Base-by-base conservation (phyloP, 2,888 invertebrate genomes). In the Agrenia bidenticulata region DNA sequence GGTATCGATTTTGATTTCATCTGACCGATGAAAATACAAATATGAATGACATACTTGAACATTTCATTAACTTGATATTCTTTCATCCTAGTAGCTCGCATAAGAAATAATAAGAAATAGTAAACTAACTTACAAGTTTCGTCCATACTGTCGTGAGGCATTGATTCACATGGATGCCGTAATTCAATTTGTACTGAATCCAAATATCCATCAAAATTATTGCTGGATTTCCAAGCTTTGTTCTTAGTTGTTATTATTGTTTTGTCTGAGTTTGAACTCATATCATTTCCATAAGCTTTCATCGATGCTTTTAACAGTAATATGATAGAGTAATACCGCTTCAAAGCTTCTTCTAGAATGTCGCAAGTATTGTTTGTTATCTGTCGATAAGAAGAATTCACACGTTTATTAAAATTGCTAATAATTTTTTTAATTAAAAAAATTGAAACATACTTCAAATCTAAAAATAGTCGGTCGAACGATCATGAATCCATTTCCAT, bases 41-140 rank as follows among this genome's bases (percentile, higher is more conserved):
- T 23, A 53, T 23, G 84, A 39, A 11, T 39, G 39, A 15, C 15
- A 39, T 39, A 7, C 15, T 39, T 39, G n/a, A n/a, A n/a, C n/a
- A n/a, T n/a, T n/a, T n/a, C n/a, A n/a, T n/a, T n/a, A n/a, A n/a
- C n/a, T n/a, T n/a, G n/a, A n/a, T n/a, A n/a, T n/a, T n/a, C n/a
- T n/a, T n/a, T n/a, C n/a, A n/a, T n/a, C n/a, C n/a, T n/a, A n/a
- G n/a, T n/a, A n/a, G n/a, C n/a, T n/a, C n/a, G n/a, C n/a, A n/a
- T n/a, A n/a, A n/a, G n/a, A n/a, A n/a, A n/a, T n/a, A n/a, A n/a
- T n/a, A n/a, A n/a, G n/a, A n/a, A n/a, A n/a, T n/a, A n/a, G n/a
- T n/a, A n/a, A n/a, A n/a, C n/a, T n/a, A n/a, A n/a, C 39, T 39
- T 83, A 90, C 89, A 93, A 74, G 85, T 84, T 81, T 94, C 94